Percentiles rank a stretch among this genome's conserved stretches.
Evolutionary conservation across 1,140 invertebrate species (phyloP).

Genomic region (Tetragonula clypearis): DNA sequence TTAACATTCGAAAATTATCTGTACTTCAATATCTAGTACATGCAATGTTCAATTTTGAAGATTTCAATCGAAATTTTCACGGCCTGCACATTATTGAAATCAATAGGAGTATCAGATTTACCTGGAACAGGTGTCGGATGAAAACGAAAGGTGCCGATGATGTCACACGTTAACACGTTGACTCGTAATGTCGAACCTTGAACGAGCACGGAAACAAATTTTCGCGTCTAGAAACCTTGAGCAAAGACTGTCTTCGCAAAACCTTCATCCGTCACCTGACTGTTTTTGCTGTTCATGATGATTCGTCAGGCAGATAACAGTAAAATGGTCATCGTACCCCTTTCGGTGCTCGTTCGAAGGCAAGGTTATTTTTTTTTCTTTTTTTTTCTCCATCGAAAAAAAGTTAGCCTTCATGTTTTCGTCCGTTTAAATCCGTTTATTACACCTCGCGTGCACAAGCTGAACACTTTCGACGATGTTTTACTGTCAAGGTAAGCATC

Average conservation of each 20-base stretch:
- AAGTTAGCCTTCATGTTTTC: slow-evolving; percentile 38
- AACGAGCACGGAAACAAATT: slow-evolving; percentile 47
- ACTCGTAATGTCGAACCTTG: slow-evolving; percentile 58
- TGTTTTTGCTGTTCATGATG: slow-evolving; percentile 66
- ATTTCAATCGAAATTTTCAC: too few relatives aligned
- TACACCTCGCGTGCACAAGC: slow-evolving; percentile 54
- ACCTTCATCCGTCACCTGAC: slow-evolving; percentile 71
- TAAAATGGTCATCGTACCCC: slow-evolving; percentile 70
- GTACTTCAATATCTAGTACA: too few relatives aligned
- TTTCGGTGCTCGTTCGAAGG: slow-evolving; percentile 57
- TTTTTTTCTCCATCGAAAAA: not conserved
- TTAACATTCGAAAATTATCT: too few relatives aligned
- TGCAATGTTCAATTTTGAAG: too few relatives aligned
- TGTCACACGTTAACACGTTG: slow-evolving; percentile 44
- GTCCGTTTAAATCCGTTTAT: slow-evolving; percentile 71
- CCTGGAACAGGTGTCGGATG: slow-evolving; percentile 52
- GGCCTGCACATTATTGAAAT: too few relatives aligned
- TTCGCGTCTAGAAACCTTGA: slow-evolving; percentile 74
- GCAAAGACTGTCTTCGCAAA: slow-evolving; percentile 64
- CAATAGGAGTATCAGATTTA: slow-evolving; percentile 24
- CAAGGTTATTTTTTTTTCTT: slow-evolving; percentile 15
- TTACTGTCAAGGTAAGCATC: slow-evolving; percentile 71
- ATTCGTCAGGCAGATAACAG: slow-evolving; percentile 72
- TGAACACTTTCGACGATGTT: slow-evolving; percentile 61
- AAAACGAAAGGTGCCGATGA: not conserved